These are phyloP conservation scores for Agrypnus murinus DNA, from an alignment of 2,888 invertebrate species.

Conservation along the genomic window DNA sequence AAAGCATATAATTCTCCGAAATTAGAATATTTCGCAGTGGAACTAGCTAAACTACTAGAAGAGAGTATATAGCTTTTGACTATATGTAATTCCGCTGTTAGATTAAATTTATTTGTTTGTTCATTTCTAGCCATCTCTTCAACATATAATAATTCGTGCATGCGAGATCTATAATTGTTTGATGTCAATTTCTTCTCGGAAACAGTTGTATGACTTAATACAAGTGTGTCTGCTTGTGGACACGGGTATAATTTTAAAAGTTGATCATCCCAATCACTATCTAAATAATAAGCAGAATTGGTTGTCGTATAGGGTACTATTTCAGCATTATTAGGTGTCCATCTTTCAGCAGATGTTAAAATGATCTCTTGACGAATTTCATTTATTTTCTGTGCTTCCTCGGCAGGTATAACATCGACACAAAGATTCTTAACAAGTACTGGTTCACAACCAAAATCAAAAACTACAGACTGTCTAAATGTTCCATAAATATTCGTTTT, in stretches of 20 bases:
- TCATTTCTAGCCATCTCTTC: constrained; percentile 86
- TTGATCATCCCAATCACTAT: constrained; percentile 73
- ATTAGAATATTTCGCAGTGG: constrained; percentile 84
- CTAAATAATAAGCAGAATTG: constrained; percentile 55
- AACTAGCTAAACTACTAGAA: constrained; percentile 79
- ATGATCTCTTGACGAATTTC: constrained; percentile 79
- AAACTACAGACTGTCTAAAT: constrained; percentile 85
- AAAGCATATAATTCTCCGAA: constrained; percentile 85
- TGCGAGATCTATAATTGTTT: constrained; percentile 82
- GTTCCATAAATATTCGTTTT: constrained; percentile 84
- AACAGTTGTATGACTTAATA: constrained; percentile 80
- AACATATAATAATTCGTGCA: constrained; percentile 84
- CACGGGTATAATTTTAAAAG: constrained; percentile 78
- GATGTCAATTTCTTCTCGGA: constrained; percentile 77
- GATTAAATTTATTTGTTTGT: constrained; percentile 81
- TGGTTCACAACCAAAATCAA: constrained; percentile 82
- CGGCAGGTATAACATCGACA: constrained; percentile 83
- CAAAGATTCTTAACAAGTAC: constrained; percentile 80
- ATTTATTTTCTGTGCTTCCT: constrained; percentile 78
- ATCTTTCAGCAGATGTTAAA: constrained; percentile 76
- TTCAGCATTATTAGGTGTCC: constrained; percentile 73
- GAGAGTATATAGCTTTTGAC: constrained; percentile 81
- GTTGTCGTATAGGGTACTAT: constrained; percentile 65
- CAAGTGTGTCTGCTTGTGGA: constrained; percentile 79
- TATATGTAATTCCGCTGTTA: constrained; percentile 77